Percentiles rank a stretch among this genome's conserved stretches.
phyloP scores from a whole-genome alignment of 1,140 invertebrate genomes.

The Trichomalopsis sarcophagae region DNA sequence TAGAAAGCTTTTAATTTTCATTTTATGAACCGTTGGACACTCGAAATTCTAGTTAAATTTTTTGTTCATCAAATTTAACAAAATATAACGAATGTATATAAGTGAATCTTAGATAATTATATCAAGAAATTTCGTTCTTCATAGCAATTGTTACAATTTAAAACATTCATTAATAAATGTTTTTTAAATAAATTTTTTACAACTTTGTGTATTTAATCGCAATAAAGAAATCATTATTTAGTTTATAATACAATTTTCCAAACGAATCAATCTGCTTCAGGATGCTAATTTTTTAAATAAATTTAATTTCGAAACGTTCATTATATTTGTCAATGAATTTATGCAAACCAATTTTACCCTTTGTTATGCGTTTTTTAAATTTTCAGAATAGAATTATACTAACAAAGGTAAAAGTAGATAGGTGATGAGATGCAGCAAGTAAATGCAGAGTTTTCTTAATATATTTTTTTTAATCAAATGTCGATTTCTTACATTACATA shows the following conservation, averaged over 20 bases:
- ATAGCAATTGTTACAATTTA: slow-evolving; percentile 42
- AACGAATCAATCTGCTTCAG: neutral
- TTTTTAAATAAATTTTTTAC: slow-evolving; percentile 38
- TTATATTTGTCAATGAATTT: neutral
- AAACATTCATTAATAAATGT: slow-evolving; percentile 47
- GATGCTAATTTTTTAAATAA: slow-evolving; percentile 21
- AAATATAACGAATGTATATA: slow-evolving; percentile 44
- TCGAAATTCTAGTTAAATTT: slow-evolving; percentile 6
- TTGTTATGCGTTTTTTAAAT: neutral
- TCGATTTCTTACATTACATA: slow-evolving; percentile 13
- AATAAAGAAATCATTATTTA: slow-evolving; percentile 1
- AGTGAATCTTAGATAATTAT: slow-evolving; percentile 38
- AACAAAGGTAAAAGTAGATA: no score
- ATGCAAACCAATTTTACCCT: neutral
- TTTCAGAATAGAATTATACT: neutral
- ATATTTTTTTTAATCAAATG: neutral
- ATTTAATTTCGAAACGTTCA: slow-evolving; percentile 17
- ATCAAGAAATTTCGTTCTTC: slow-evolving; percentile 38
- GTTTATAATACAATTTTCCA: slow-evolving; percentile 3
- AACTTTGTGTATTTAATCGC: slow-evolving; percentile 18
- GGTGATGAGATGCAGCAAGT: no score
- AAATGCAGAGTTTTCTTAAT: no score
- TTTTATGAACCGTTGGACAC: slow-evolving; percentile 9
- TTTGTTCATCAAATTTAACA: slow-evolving; percentile 21
- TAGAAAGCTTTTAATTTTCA: slow-evolving; percentile 16